phyloP scores from a whole-genome alignment of 1,140 invertebrate species.

The Drosophila kepulauana region DNA sequence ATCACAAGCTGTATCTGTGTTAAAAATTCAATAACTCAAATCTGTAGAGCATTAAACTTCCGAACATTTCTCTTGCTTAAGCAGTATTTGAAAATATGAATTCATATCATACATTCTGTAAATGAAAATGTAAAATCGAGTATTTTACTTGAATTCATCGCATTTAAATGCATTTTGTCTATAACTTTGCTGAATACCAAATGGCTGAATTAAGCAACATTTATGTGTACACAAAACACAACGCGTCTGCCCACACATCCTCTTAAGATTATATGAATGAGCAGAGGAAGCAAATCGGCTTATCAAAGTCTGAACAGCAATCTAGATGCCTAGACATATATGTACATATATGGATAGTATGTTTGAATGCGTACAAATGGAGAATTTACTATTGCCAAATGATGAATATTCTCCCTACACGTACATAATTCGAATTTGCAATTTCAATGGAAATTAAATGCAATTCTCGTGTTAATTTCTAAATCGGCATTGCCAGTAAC shows the following conservation, averaged over 20 bases:
- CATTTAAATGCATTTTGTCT: too few species aligned
- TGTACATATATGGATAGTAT: background rate
- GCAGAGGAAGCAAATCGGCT: constrained; percentile 18
- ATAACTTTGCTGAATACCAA: background rate
- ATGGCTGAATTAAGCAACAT: background rate
- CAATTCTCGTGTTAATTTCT: constrained; percentile 9
- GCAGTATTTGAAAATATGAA: too few species aligned
- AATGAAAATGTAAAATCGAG: too few species aligned
- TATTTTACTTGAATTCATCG: too few species aligned
- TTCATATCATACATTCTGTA: too few species aligned
- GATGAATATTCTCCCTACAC: constrained; percentile 7
- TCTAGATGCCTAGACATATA: background rate
- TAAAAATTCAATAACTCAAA: background rate
- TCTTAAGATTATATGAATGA: constrained; percentile 10
- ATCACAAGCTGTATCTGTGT: background rate
- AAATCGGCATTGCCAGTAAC: background rate
- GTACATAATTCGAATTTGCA: constrained; percentile 25
- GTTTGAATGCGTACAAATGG: background rate
- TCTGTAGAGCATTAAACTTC: too few species aligned
- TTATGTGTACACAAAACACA: constrained; percentile 4
- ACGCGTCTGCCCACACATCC: background rate
- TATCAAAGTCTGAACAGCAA: constrained; percentile 2
- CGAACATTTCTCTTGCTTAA: too few species aligned
- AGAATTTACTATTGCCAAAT: constrained; percentile 18
- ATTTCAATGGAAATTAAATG: constrained; percentile 4